Conservation (phyloP, 1,140 invertebrate species). For the Pachypsylla venusta region DNA sequence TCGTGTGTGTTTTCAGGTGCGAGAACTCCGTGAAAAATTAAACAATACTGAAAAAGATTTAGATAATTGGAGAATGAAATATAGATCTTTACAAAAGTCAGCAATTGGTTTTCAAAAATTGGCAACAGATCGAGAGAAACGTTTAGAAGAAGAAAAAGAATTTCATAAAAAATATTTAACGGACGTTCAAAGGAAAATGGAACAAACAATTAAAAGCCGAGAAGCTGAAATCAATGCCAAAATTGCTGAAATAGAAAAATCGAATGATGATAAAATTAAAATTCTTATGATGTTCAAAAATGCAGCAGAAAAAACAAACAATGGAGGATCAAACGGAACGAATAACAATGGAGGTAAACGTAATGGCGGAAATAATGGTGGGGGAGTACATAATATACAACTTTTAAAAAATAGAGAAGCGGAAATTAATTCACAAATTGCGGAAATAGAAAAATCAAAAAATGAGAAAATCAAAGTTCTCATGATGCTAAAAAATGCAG, state of each 20-base stretch:
- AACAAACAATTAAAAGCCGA: background rate
- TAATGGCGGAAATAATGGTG: too few species aligned
- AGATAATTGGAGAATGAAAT: background rate
- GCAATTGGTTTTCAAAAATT: background rate
- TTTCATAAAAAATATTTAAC: background rate
- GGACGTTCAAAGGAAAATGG: conserved; percentile 1
- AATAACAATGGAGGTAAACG: too few species aligned
- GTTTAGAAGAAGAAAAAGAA: background rate
- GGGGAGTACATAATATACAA: too few species aligned
- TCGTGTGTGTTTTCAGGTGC: background rate
- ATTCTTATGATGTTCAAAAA: too few species aligned
- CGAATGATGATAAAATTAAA: background rate
- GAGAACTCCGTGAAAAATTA: background rate
- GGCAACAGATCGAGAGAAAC: background rate
- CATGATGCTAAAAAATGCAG: too few species aligned
- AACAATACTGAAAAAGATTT: background rate
- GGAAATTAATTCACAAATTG: too few species aligned
- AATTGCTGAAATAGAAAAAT: background rate
- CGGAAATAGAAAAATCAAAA: too few species aligned
- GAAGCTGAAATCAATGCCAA: conserved; percentile 5
- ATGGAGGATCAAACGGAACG: too few species aligned
- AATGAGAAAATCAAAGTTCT: too few species aligned
- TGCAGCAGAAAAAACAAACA: too few species aligned
- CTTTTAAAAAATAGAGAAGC: too few species aligned
- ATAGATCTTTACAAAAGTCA: background rate